Conservation (phyloP, 1,140 invertebrate species). For the Sycophila sp. region DNA sequence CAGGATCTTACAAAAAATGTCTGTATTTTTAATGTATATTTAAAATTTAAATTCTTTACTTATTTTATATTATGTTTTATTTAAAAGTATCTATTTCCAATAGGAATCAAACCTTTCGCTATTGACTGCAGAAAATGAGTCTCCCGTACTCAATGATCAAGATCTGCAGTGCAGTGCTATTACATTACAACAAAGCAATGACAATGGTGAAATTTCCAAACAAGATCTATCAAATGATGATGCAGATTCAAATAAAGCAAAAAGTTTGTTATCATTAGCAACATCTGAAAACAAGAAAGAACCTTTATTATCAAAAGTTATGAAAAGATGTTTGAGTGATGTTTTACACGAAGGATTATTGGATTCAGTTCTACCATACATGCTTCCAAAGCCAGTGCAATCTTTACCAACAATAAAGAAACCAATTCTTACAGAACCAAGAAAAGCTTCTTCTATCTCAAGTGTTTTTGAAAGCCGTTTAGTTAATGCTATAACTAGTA, state of each 20-base stretch:
- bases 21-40: neutral
- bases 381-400: slow-evolving; percentile 64
- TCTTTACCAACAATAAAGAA: slow-evolving; percentile 71
- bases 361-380: slow-evolving; percentile 80
- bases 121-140: neutral
- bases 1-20: slow-evolving; percentile 16
- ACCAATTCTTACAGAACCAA: slow-evolving; percentile 57
- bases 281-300: slow-evolving; percentile 41
- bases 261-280: slow-evolving; percentile 10
- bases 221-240: neutral
- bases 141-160: neutral
- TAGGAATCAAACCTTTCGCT: slow-evolving; percentile 9
- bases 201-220: neutral
- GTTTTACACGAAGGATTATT: slow-evolving; percentile 81
- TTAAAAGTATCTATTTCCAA: slow-evolving; percentile 1
- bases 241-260: neutral
- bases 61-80: neutral
- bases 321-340: slow-evolving; percentile 69
- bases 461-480: slow-evolving; percentile 42
- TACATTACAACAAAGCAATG: neutral
- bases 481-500: slow-evolving; percentile 5
- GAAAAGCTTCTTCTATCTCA: slow-evolving; percentile 61
- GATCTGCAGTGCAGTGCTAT: neutral
- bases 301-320: slow-evolving; percentile 49
- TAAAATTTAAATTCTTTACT: neutral